These are phyloP conservation scores for Sinelater perroti DNA, from an alignment of 2,888 invertebrate genomes.

Conservation along the genomic window DNA sequence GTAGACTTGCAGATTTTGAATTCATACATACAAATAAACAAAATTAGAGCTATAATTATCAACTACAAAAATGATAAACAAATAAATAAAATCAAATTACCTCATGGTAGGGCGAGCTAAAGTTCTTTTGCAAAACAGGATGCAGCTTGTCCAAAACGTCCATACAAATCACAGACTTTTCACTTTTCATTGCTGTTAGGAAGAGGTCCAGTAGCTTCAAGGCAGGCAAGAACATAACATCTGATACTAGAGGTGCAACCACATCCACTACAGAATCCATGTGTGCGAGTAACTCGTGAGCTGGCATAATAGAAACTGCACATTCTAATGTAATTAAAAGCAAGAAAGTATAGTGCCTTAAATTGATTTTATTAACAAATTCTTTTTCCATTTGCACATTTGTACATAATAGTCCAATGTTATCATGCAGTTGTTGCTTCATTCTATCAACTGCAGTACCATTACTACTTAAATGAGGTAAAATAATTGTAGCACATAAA, in stretches of 20 bases:
- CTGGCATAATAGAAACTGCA: slow-evolving; percentile 63
- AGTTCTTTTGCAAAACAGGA: slow-evolving; percentile 66
- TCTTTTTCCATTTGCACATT: slow-evolving; percentile 45
- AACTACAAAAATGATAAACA: slow-evolving; percentile 17
- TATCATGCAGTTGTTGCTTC: slow-evolving; percentile 42
- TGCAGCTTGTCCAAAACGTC: slow-evolving; percentile 63
- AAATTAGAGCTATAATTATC: no score
- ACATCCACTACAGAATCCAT: slow-evolving; percentile 61
- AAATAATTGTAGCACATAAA: slow-evolving; percentile 64
- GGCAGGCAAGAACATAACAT: slow-evolving; percentile 62
- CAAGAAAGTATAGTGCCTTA: slow-evolving; percentile 61
- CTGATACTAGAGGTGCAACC: slow-evolving; percentile 61
- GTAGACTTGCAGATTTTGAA: no score
- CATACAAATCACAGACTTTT: slow-evolving; percentile 58
- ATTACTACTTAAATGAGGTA: slow-evolving; percentile 66
- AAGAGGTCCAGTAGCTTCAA: slow-evolving; percentile 67
- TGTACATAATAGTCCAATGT: slow-evolving; percentile 43
- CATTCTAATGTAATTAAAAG: slow-evolving; percentile 68
- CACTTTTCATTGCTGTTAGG: slow-evolving; percentile 63
- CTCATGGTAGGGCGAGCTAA: slow-evolving; percentile 74
- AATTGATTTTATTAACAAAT: slow-evolving; percentile 46
- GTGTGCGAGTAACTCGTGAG: slow-evolving; percentile 40
- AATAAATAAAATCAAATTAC: slow-evolving; percentile 54
- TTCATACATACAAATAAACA: no score
- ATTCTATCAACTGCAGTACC: slow-evolving; percentile 12